Evolutionary conservation across 2,797 vertebrate species (phyloP).

Genomic region (Gallinago solitaria): DNA sequence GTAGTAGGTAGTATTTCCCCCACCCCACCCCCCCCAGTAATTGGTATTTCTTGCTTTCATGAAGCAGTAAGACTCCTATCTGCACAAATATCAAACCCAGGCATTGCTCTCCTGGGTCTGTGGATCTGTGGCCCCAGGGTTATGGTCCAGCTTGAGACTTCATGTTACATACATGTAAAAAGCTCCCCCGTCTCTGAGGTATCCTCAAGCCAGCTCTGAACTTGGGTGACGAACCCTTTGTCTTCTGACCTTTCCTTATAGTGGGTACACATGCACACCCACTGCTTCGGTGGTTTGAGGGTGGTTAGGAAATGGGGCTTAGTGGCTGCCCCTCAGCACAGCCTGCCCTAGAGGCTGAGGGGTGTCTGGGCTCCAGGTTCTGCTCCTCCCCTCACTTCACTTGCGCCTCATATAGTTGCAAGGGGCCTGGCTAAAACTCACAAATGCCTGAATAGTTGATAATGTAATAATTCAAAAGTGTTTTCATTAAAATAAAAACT

Average conservation of each 20-base stretch:
- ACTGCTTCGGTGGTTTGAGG: rapidly evolving
- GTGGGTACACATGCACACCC: rapidly evolving
- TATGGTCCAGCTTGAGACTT: neutral
- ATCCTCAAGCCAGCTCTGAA: neutral
- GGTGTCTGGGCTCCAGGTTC: neutral
- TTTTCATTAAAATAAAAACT: neutral
- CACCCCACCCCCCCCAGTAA: neutral
- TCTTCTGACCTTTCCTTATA: neutral
- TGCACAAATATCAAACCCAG: neutral
- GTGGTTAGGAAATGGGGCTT: neutral
- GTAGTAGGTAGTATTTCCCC: neutral
- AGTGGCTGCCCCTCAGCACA: neutral
- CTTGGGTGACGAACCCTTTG: neutral
- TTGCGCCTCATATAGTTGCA: neutral
- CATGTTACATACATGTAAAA: rapidly evolving
- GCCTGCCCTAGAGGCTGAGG: neutral
- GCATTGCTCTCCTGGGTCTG: neutral
- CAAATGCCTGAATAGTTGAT: neutral
- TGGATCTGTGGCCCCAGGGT: neutral
- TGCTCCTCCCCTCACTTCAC: neutral
- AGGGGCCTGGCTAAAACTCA: neutral
- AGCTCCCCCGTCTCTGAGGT: neutral
- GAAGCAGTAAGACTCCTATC: neutral
- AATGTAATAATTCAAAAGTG: neutral
- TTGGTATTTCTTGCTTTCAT: neutral